phyloP scores from a whole-genome alignment of 2,888 invertebrate genomes.

The Aspidiotus rigidus region DNA sequence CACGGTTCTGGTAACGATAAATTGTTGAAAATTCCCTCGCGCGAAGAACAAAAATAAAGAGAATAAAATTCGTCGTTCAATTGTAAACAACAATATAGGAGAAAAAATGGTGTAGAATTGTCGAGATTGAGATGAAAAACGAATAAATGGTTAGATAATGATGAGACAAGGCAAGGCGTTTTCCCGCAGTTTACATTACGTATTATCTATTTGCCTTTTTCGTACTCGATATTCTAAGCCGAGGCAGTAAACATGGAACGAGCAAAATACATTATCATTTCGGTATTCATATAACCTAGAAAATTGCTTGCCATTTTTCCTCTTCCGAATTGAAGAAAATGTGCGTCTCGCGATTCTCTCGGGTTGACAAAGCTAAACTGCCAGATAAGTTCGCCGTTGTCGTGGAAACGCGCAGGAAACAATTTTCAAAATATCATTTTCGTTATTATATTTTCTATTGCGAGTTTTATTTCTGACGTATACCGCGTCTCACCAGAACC shows the following conservation, averaged over 20 bases:
- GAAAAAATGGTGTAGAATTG: too few species aligned
- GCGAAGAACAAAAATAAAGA: too few species aligned
- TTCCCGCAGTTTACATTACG: conserved; percentile 28
- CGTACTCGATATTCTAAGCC: not conserved
- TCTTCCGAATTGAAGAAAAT: conserved; percentile 15
- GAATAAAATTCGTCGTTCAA: too few species aligned
- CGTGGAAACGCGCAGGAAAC: conserved; percentile 25
- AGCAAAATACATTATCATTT: conserved; percentile 19
- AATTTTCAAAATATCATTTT: conserved; percentile 30
- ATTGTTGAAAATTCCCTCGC: too few species aligned
- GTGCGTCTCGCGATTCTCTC: conserved; percentile 6
- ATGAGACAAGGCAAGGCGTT: conserved; percentile 25
- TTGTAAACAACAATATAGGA: too few species aligned
- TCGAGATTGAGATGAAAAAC: conserved; percentile 13
- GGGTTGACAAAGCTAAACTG: not conserved
- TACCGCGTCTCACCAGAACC: conserved; percentile 1
- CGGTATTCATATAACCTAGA: conserved; percentile 24
- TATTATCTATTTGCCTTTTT: conserved; percentile 10
- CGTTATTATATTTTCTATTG: conserved; percentile 29
- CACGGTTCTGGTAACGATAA: too few species aligned
- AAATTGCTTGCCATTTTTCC: conserved; percentile 23
- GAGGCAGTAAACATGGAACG: not conserved
- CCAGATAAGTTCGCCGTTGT: conserved; percentile 21
- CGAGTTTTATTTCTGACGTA: conserved; percentile 26
- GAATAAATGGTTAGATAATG: conserved; percentile 26